Evolutionary conservation across 2,113 vertebrate species (phyloP).

Genomic region (Sardina pilchardus): DNA sequence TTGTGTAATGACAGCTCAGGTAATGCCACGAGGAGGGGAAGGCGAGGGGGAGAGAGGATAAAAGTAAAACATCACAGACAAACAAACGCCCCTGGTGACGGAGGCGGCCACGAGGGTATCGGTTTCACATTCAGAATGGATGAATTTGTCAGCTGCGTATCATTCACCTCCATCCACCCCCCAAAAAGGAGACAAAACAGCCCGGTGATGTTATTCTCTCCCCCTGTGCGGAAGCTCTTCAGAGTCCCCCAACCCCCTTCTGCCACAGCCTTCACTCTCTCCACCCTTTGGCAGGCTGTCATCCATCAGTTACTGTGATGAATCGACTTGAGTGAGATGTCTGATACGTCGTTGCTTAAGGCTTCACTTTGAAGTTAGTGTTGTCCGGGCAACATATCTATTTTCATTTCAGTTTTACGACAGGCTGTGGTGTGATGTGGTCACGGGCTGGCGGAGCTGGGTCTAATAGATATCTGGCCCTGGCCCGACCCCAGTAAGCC

Average conservation of each 20-base stretch:
- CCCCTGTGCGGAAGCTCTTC: background rate
- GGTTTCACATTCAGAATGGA: background rate
- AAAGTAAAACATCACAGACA: background rate
- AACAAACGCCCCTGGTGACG: background rate
- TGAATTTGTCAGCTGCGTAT: background rate
- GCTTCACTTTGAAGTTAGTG: constrained; percentile 42
- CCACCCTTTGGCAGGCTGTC: constrained; percentile 27
- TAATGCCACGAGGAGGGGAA: background rate
- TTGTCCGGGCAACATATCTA: constrained; percentile 39
- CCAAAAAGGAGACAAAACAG: background rate
- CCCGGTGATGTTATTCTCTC: background rate
- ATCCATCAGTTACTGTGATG: constrained; percentile 40
- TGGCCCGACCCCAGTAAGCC: constrained; percentile 2
- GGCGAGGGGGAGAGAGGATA: background rate
- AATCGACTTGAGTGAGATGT: constrained; percentile 40
- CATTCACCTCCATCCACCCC: background rate
- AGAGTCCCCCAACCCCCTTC: background rate
- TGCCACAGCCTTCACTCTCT: background rate
- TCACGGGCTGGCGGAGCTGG: constrained; percentile 14
- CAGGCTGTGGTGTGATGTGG: constrained; percentile 1
- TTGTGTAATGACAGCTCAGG: constrained; percentile 2
- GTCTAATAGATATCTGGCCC: constrained; percentile 41
- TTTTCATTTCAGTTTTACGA: constrained; percentile 47
- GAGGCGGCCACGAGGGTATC: background rate
- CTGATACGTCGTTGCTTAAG: constrained; percentile 44